These are phyloP conservation scores for Strigops habroptila DNA, from an alignment of 2,113 vertebrate genomes.

Conservation along the genomic window DNA sequence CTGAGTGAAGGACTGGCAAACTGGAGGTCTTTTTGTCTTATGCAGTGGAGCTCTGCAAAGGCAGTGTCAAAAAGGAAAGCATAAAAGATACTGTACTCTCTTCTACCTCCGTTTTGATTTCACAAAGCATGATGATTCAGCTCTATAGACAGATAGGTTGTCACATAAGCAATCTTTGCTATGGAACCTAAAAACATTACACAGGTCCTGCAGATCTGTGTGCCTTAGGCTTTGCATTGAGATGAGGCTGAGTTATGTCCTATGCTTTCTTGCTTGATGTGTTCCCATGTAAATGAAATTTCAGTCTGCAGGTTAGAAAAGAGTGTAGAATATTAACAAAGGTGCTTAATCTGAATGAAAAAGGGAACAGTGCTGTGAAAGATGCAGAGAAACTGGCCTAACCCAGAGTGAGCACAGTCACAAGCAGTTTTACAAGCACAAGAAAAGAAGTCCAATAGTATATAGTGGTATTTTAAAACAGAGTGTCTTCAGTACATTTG, in stretches of 20 bases:
- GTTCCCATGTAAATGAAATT: neutral
- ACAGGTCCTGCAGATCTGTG: neutral
- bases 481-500: neutral
- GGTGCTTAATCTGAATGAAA: neutral
- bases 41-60: neutral
- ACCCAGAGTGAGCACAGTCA: neutral
- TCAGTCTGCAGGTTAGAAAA: neutral
- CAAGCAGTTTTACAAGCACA: neutral
- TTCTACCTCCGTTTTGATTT: neutral
- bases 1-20: neutral
- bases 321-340: neutral
- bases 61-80: neutral
- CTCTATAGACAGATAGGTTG: neutral
- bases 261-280: neutral
- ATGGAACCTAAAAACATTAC: neutral
- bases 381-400: neutral
- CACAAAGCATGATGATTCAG: neutral
- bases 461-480: neutral
- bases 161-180: neutral
- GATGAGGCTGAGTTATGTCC: neutral
- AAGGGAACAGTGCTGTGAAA: neutral
- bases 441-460: neutral
- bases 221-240: neutral
- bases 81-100: neutral
- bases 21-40: neutral